Base-by-base conservation (phyloP, 2,888 invertebrate genomes). In the Perizoma flavofasciatum region DNA sequence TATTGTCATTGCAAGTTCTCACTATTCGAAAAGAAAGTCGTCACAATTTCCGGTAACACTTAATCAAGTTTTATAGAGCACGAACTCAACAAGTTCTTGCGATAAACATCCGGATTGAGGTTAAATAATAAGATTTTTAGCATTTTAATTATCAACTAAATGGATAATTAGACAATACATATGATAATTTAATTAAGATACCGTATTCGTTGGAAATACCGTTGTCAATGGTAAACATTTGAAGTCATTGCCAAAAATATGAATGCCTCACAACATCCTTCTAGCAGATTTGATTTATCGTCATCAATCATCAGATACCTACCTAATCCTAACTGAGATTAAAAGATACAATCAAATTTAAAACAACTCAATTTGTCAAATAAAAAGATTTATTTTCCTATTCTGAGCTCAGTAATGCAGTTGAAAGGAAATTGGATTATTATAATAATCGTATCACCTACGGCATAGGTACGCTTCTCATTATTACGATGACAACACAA, bases 101-200 rank as follows among this genome's bases (percentile, higher is more conserved):
- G 49, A 44, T 55, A 54, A 61, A 58, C 57, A 58, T 61, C 61
- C 56, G 63, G 53, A 59, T 48, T 43, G 34, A 10, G 37, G 11
- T 35, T 45, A 49, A 8, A 57, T 39, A 49, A 55, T 45, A 45
- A 47, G 22, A 22, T 9, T 35, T 34, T 39, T 43, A 50, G 43
- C 40, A 59, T 57, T 58, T 55, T 49, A 54, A 37, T 61, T 35
- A 46, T n/a, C 9, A 35, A 35, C 41, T 6, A 46, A 56, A 57
- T 22, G 44, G 47, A 6, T 55, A 56, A 56, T 55, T 45, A 44
- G 47, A 54, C 57, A 51, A 48, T 58, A 44, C 39, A 44, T 54
- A 58, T 57, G 54, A 9, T 58, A 54, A 58, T 61, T 61, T 43
- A 47, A 53, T 61, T 52, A 35, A 33, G 34, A 44, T 52, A 35